These are phyloP conservation scores for Drosophila sp. DNA, from an alignment of 1,140 invertebrate species.

Conservation along the genomic window DNA sequence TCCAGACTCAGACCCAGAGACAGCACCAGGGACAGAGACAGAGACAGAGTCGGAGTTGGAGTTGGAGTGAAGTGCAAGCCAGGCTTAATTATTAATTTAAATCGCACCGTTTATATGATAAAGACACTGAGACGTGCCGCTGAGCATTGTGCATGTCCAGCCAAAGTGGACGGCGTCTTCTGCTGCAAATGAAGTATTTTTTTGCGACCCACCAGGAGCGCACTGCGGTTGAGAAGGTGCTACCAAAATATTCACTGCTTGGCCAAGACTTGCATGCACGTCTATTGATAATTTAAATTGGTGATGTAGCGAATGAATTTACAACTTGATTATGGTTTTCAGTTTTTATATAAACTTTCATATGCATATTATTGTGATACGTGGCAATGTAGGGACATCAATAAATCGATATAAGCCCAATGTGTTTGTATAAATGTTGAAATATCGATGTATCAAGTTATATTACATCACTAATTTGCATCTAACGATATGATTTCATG, in stretches of 20 bases:
- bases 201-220: slow-evolving; percentile 18
- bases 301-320: too few relatives aligned
- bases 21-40: slow-evolving; percentile 3
- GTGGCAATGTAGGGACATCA: too few relatives aligned
- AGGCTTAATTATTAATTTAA: slow-evolving; percentile 79
- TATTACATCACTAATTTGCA: too few relatives aligned
- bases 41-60: not conserved
- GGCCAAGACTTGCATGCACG: too few relatives aligned
- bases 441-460: too few relatives aligned
- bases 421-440: too few relatives aligned
- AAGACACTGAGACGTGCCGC: slow-evolving; percentile 76
- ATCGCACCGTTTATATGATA: slow-evolving; percentile 81
- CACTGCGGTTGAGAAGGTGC: not conserved
- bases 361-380: too few relatives aligned
- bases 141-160: slow-evolving; percentile 75
- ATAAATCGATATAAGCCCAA: too few relatives aligned
- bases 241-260: not conserved
- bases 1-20: slow-evolving; percentile 23
- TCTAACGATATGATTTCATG: too few relatives aligned
- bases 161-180: slow-evolving; percentile 9
- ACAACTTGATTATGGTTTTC: too few relatives aligned
- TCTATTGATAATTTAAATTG: too few relatives aligned
- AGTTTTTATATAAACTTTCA: too few relatives aligned
- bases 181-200: slow-evolving; percentile 47
- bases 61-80: slow-evolving; percentile 20